Percentiles rank a stretch among this genome's conserved stretches.
Conservation (phyloP, 2,113 vertebrate species). For the Nycticryphes semicollaris region DNA sequence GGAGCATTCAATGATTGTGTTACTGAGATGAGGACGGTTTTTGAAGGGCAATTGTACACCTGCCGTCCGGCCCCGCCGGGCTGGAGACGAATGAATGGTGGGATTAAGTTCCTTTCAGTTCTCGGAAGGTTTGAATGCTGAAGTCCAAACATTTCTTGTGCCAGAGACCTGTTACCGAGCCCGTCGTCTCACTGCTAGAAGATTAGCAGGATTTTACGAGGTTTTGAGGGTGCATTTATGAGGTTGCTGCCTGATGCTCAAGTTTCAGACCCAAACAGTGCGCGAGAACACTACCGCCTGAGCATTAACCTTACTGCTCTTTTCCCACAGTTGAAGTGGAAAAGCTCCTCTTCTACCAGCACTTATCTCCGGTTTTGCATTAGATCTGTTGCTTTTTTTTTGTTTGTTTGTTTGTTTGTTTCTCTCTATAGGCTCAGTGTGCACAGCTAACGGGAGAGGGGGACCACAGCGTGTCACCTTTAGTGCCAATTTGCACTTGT, state of each 20-base stretch:
- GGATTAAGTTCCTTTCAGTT: background rate
- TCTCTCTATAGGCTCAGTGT: too few relatives aligned
- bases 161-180: background rate
- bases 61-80: background rate
- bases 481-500: background rate
- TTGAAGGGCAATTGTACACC: background rate
- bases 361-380: background rate
- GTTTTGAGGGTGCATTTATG: background rate
- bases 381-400: background rate
- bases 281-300: background rate
- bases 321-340: background rate
- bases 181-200: background rate
- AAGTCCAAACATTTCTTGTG: conserved; percentile 58
- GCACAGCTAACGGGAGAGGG: background rate
- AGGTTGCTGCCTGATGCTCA: conserved; percentile 36
- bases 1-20: background rate
- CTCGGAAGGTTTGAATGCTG: conserved; percentile 21
- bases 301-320: background rate
- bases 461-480: fast-evolving
- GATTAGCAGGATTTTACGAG: background rate
- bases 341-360: background rate
- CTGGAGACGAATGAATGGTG: fast-evolving
- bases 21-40: background rate
- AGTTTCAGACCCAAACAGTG: background rate
- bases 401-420: background rate